These are phyloP conservation scores for Epirrita christyi DNA, from an alignment of 2,888 invertebrate genomes.

Conservation along the genomic window DNA sequence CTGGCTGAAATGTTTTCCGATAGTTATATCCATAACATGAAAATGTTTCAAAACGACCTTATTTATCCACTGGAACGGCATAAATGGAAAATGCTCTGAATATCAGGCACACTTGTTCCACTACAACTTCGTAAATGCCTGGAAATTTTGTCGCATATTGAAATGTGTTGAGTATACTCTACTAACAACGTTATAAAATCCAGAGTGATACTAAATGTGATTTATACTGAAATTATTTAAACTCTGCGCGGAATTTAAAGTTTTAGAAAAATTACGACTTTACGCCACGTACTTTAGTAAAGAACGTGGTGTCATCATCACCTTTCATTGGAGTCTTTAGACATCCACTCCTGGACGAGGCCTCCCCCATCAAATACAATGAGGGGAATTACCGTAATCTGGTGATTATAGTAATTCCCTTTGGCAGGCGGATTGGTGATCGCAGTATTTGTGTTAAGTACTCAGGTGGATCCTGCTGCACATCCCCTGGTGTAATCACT, in stretches of 20 bases:
- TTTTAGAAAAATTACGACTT: no score
- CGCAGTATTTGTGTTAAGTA: no score
- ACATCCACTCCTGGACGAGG: no score
- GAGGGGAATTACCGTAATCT: no score
- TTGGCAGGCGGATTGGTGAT: no score
- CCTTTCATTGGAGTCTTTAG: no score
- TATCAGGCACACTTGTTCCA: conserved; percentile 34
- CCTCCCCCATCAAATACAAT: no score
- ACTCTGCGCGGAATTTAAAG: neutral
- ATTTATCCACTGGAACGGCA: conserved; percentile 31
- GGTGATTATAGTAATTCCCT: no score
- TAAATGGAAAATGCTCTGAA: conserved; percentile 32
- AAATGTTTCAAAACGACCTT: conserved; percentile 33
- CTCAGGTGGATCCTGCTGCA: no score
- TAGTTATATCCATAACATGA: conserved; percentile 30
- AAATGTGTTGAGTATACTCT: conserved; percentile 24
- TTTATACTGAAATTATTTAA: conserved; percentile 8
- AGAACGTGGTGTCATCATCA: no score
- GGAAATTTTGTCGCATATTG: conserved; percentile 26
- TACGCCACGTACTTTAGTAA: no score
- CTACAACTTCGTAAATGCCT: conserved; percentile 29
- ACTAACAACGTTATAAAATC: conserved; percentile 29
- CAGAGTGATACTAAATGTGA: conserved; percentile 6
- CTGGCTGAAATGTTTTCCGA: conserved; percentile 31
- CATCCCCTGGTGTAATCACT: no score